Base-by-base conservation (phyloP, 2,113 vertebrate species). In the Raja brachyura region DNA sequence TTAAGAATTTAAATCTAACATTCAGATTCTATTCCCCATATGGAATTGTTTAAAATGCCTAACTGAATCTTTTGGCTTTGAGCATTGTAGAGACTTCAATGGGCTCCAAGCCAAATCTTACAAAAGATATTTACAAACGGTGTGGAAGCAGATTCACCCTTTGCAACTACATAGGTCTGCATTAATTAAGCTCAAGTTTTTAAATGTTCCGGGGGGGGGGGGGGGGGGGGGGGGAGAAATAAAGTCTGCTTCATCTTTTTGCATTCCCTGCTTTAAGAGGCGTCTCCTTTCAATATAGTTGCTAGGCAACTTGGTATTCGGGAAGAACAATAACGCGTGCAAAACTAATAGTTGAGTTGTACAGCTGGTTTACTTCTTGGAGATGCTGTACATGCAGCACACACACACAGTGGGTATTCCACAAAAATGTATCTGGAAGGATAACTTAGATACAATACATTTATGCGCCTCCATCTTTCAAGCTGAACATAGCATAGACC, bases 21-120 rank as follows among this genome's bases (percentile, higher is more conserved):
- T 73, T 73, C 33, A 74, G 68, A 8, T 54, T 48, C 66, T 66
- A 48, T 25, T 92, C 22, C 33, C 33, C 90, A 74, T 28, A 54
- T 92, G 90, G 90, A 74, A 74, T 54, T 92, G 18, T 39, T 92
- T 92, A 92, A 92, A 54, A 92, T 0, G 90, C 48, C 16, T 9
- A 92, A 92, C 39, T 54, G 66, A 73, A 33, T 5, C 10, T 73
- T 74, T 74, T 74, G 9, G 66, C 90, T 90, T 66, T 8, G 0
- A 4, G 16, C 66, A 92, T 73, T 73, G 31, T 14, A 90, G 86
- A 73, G 6, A 25, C 7, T 92, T 92, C 33, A 11, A 8, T 14
- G 33, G 63, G 68, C 66, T 73, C 33, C 1, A 68, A 73, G 66
- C 33, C 68, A 74, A 39, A 54, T 73, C 33, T 16, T 1, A 31